These are phyloP conservation scores for Xestia xanthographa DNA, from an alignment of 2,888 invertebrate genomes.

Conservation along the genomic window DNA sequence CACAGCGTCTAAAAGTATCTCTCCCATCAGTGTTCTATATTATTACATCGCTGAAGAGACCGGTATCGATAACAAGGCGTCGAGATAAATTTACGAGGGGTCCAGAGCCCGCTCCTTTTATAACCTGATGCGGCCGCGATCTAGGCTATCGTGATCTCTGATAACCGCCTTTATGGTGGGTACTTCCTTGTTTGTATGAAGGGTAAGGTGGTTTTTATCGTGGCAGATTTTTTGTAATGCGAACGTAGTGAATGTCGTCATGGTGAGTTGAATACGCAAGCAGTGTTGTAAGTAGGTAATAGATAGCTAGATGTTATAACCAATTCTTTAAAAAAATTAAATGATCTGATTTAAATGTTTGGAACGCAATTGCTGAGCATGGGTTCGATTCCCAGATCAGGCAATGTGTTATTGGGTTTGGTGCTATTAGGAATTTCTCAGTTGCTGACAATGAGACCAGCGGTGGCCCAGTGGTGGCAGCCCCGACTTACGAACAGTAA, in stretches of 20 bases:
- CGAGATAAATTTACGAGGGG: constrained; percentile 64
- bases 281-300: neutral
- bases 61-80: constrained; percentile 62
- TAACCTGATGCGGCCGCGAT: constrained; percentile 41
- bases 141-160: constrained; percentile 29
- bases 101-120: constrained; percentile 47
- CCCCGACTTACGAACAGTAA: too few relatives aligned
- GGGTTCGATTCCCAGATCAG: neutral
- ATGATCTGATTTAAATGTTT: neutral
- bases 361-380: neutral
- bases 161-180: constrained; percentile 24
- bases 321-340: neutral
- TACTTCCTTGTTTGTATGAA: constrained; percentile 10
- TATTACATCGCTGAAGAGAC: constrained; percentile 40
- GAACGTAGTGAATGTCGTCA: too few relatives aligned
- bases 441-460: too few relatives aligned
- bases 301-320: neutral
- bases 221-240: neutral
- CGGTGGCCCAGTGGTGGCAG: too few relatives aligned
- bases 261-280: neutral
- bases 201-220: neutral
- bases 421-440: neutral
- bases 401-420: neutral
- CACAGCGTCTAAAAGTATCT: constrained; percentile 27
- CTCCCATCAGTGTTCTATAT: constrained; percentile 43